Conservation (phyloP, 2,113 vertebrate genomes). For the Mobula hypostoma region DNA sequence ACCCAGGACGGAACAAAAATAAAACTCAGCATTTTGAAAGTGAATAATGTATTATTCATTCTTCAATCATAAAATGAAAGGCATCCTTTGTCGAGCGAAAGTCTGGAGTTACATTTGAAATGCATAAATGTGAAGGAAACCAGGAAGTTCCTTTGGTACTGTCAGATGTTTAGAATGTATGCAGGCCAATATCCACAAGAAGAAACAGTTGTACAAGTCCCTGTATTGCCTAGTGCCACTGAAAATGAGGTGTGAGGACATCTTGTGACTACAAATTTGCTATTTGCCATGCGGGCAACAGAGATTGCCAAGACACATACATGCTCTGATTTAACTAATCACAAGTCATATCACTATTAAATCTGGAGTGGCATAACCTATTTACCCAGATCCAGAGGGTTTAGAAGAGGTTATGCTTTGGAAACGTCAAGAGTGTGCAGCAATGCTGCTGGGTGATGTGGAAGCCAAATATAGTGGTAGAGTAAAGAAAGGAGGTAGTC, state of each 20-base stretch:
- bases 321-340: not conserved
- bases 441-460: not conserved
- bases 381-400: not conserved
- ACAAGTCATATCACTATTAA: not conserved
- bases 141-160: constrained; percentile 17
- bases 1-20: not conserved
- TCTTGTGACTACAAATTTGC: constrained; percentile 14
- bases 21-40: constrained; percentile 30
- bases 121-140: constrained; percentile 31
- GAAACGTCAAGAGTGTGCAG: not conserved
- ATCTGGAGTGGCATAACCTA: not conserved
- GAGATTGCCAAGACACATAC: not conserved
- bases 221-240: not conserved
- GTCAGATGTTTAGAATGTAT: constrained; percentile 7
- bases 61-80: constrained; percentile 21
- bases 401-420: not conserved
- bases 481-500: not conserved
- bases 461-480: not conserved
- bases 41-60: constrained; percentile 26
- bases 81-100: constrained; percentile 24
- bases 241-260: constrained; percentile 18
- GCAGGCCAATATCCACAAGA: constrained; percentile 2
- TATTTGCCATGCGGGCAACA: not conserved
- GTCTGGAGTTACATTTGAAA: constrained; percentile 26
- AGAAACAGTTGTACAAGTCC: not conserved